A percentile compares a stretch with the other conserved stretches of the same genome.
Conservation (phyloP, 2,888 invertebrate genomes). For the Heliconius sara region DNA sequence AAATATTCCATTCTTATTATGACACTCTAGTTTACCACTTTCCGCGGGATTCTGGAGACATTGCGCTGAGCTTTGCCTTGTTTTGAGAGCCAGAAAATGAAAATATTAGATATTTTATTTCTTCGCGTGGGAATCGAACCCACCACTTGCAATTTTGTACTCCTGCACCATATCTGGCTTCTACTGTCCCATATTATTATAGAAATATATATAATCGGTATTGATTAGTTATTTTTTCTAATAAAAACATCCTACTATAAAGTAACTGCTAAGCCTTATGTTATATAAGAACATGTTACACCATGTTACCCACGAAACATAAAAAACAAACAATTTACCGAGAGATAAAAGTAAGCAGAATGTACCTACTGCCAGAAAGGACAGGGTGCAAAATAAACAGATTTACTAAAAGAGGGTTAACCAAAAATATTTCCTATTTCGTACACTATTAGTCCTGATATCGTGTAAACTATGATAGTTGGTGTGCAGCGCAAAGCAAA, state of each 20-base stretch:
- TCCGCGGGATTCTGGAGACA: too few relatives aligned
- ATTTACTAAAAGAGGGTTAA: constrained; percentile 61
- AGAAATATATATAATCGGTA: not conserved
- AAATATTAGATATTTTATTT: too few relatives aligned
- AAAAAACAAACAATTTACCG: constrained; percentile 45
- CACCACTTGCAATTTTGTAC: too few relatives aligned
- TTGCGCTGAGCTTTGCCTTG: too few relatives aligned
- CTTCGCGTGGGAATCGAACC: too few relatives aligned
- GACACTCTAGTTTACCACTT: too few relatives aligned
- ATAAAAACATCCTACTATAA: not conserved
- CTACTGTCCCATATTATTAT: too few relatives aligned
- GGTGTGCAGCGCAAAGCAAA: constrained; percentile 66
- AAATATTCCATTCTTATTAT: too few relatives aligned
- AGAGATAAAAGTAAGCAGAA: constrained; percentile 45
- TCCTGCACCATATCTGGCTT: too few relatives aligned
- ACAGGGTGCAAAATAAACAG: constrained; percentile 72
- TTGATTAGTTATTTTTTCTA: not conserved
- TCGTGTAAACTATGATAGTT: constrained; percentile 60
- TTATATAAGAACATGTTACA: constrained; percentile 16
- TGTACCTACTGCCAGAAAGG: constrained; percentile 51
- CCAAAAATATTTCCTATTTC: constrained; percentile 68
- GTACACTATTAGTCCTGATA: constrained; percentile 70
- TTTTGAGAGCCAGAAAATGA: too few relatives aligned
- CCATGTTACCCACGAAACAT: constrained; percentile 32
- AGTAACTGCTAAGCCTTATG: constrained; percentile 15